Evolutionary conservation across 35 echinoderm and acorn worm genomes (phyloP), one percentile per base, ranked within the genome.

Genomic region (Ophioderma brevispina): DNA sequence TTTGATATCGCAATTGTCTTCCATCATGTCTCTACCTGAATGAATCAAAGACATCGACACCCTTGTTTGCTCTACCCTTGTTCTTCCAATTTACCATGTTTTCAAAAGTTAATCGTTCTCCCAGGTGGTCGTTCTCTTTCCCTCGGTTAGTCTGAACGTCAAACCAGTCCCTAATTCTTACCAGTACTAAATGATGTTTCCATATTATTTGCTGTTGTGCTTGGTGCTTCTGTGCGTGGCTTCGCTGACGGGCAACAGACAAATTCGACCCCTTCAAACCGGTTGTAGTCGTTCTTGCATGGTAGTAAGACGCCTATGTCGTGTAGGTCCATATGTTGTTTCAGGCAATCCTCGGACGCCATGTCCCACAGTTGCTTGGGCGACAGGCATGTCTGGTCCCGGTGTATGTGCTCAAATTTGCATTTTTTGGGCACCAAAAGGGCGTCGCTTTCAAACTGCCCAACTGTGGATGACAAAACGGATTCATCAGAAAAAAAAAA

Each of bases 371-470:
- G 55, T 28, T 92, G 81, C 18, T 75, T 87, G 31, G 91, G 91
- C 13, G 87, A 78, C 79, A 87, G 64, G 87, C 94, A 96, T 14
- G 78, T 78, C 2, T 88, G 86, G 30, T 92, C 91, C 76, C 90
- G 79, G 39, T 96, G 94, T 0, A 93, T 83, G 49, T 96, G 94
- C 39, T 84, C 75, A 70, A 96, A 96, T 36, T 84, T 77, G 70
- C 94, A 96, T 35, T 76, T 86, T 37, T 90, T 96, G 14, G 91
- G 91, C 19, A 96, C 94, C 82, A 96, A 83, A 37, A 96, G 82
- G 56, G 94, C 94, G 39, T 96, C 91, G 43, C 94, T 96, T 76
- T 96, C 94, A 52, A 96, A 96, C 17, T 86, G 50, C 25, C 94
- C 94, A 64, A 93, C 94, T 96, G 81, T 33, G 23, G 55, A 41